Evolutionary conservation across 2,113 vertebrate species (phyloP), one percentile per base, ranked within the genome.

Genomic region (Bos indicus): DNA sequence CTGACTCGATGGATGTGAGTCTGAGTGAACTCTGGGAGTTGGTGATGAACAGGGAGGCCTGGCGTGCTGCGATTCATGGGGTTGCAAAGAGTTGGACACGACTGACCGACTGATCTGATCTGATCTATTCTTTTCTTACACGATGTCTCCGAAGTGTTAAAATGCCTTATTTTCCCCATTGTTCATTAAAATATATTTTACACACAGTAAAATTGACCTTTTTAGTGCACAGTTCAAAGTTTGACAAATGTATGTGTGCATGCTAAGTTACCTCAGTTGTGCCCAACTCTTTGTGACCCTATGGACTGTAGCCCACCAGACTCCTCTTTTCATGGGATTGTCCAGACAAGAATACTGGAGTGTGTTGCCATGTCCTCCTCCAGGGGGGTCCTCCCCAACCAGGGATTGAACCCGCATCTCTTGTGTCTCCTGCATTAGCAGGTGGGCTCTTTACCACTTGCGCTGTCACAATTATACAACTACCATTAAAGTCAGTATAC

Each of bases 401-500:
- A 25, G 71, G 71, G 21, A 13, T 0, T 40, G 36, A 74, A 43
- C 11, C 36, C 21, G 0, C 5, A 25, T 74, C 71, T 43, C 71
- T 74, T 25, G 40, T 74, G 71, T 25, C 21, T 74, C 21, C n/a
- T 7, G 36, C 11, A 43, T 6, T 40, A 74, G 36, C 71, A 23
- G 2, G 71, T 43, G 71, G 11, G 71, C 40, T 43, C 21, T 25
- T 74, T 74, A 43, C 71, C 21, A 25, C 71, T 74, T 40, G 67
- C 0, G 0, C 19, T 0, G 0, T 5, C 67, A n/a, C 23, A 43
- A 13, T 36, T 67, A 17, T n/a, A 80, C 17, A 67, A 74, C 17
- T 19, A 54, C 19, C 30, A 74, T 85, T 52, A 56, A 62, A 92
- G 71, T 91, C 13, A 82, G 43, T 25, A 71, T 43, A 52, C 9